These are phyloP conservation scores for Agonopterix heracliana DNA, from an alignment of 2,888 invertebrate species.

Conservation along the genomic window DNA sequence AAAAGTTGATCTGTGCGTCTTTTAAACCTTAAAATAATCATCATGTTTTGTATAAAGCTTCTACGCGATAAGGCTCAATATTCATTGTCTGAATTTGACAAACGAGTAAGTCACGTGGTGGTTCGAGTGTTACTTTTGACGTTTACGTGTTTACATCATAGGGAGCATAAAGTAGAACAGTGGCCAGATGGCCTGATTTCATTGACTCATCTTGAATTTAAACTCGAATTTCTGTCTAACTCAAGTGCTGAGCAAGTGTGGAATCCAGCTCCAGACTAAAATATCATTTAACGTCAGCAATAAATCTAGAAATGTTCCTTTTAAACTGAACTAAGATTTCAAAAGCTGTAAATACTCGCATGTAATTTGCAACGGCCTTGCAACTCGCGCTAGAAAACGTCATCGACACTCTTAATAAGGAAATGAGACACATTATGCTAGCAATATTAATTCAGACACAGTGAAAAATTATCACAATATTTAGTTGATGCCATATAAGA, in stretches of 20 bases:
- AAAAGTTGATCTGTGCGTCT: conserved; percentile 52
- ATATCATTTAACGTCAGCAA: background rate
- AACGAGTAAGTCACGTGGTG: conserved; percentile 56
- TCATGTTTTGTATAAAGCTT: conserved; percentile 62
- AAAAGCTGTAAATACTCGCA: conserved; percentile 3
- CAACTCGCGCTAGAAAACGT: conserved; percentile 15
- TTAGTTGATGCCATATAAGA: too few relatives aligned
- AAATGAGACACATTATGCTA: background rate
- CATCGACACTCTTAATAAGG: conserved; percentile 24
- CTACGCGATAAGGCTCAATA: conserved; percentile 62
- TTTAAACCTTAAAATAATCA: conserved; percentile 17
- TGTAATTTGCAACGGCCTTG: conserved; percentile 10
- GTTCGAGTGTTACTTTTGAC: conserved; percentile 44
- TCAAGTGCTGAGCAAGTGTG: background rate
- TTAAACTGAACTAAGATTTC: conserved; percentile 3
- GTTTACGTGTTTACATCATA: conserved; percentile 39
- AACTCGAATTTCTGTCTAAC: background rate
- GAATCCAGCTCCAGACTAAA: background rate
- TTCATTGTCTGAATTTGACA: conserved; percentile 52
- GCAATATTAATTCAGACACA: too few relatives aligned
- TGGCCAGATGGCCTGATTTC: conserved; percentile 42
- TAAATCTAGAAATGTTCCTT: conserved; percentile 2
- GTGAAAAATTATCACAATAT: too few relatives aligned
- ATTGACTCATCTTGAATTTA: conserved; percentile 14
- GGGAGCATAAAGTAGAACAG: conserved; percentile 18